phyloP scores from a whole-genome alignment of 2,888 invertebrate genomes.

The Pasiphila rectangulata region DNA sequence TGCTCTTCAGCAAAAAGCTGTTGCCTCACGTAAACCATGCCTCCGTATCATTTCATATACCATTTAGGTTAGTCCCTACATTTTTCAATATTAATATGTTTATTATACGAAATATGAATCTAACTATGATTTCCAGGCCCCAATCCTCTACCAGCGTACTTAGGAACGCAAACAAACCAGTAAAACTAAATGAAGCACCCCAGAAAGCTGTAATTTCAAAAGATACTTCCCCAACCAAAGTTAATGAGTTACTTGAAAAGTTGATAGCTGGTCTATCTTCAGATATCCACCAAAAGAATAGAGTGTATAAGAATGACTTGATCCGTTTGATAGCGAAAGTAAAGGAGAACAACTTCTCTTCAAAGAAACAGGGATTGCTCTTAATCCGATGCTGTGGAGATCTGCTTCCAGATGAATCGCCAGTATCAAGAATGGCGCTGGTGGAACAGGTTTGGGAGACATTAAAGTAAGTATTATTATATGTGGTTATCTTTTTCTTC shows the following conservation, averaged over 20 bases:
- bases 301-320: slow-evolving; percentile 73
- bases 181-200: background rate
- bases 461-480: slow-evolving; percentile 56
- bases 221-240: background rate
- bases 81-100: background rate
- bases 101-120: background rate
- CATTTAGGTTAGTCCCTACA: slow-evolving; percentile 49
- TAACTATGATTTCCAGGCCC: slow-evolving; percentile 2
- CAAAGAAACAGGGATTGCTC: slow-evolving; percentile 66
- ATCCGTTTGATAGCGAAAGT: slow-evolving; percentile 57
- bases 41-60: slow-evolving; percentile 22
- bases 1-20: slow-evolving; percentile 38
- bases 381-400: slow-evolving; percentile 81
- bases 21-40: slow-evolving; percentile 34
- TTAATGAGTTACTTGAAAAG: slow-evolving; percentile 64
- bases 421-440: slow-evolving; percentile 66
- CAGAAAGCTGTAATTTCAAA: background rate
- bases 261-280: slow-evolving; percentile 59
- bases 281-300: slow-evolving; percentile 66
- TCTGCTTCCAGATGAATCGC: slow-evolving; percentile 73
- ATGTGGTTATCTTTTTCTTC: background rate
- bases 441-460: slow-evolving; percentile 79
- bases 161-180: slow-evolving; percentile 4
- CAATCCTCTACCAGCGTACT: slow-evolving; percentile 1
- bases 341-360: slow-evolving; percentile 61